Conservation (phyloP, 2,888 invertebrate species). For the Myopa tessellatipennis region DNA sequence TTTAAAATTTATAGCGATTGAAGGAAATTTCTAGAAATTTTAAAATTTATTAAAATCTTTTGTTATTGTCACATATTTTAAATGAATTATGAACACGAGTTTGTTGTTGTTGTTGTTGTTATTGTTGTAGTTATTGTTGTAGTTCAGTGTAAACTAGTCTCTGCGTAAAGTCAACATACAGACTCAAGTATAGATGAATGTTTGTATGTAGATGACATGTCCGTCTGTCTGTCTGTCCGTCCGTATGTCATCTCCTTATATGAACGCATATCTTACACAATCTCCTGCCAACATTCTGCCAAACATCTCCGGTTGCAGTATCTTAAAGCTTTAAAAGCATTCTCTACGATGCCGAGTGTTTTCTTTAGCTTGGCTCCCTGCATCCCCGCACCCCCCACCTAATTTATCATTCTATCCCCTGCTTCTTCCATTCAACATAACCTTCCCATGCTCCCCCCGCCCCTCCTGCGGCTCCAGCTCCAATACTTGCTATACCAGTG, state of each 20-base stretch:
- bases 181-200: too few relatives aligned
- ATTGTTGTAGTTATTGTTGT: too few relatives aligned
- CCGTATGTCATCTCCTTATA: neutral
- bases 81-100: too few relatives aligned
- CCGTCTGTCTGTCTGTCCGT: slow-evolving; percentile 11
- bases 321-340: slow-evolving; percentile 38
- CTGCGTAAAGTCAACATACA: slow-evolving; percentile 9
- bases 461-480: slow-evolving; percentile 26
- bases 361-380: slow-evolving; percentile 30
- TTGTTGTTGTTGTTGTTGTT: too few relatives aligned
- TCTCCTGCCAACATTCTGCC: slow-evolving; percentile 30
- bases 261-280: neutral
- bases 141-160: neutral
- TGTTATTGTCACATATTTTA: too few relatives aligned
- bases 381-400: neutral
- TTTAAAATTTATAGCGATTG: too few relatives aligned
- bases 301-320: slow-evolving; percentile 13
- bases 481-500: slow-evolving; percentile 57
- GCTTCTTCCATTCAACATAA: neutral
- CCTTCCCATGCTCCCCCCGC: neutral
- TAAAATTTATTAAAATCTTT: too few relatives aligned
- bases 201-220: neutral
- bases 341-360: slow-evolving; percentile 14
- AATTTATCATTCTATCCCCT: neutral
- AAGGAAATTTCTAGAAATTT: too few relatives aligned